Evolutionary conservation across 2,888 invertebrate species (phyloP).

Genomic region (Spisula solida): DNA sequence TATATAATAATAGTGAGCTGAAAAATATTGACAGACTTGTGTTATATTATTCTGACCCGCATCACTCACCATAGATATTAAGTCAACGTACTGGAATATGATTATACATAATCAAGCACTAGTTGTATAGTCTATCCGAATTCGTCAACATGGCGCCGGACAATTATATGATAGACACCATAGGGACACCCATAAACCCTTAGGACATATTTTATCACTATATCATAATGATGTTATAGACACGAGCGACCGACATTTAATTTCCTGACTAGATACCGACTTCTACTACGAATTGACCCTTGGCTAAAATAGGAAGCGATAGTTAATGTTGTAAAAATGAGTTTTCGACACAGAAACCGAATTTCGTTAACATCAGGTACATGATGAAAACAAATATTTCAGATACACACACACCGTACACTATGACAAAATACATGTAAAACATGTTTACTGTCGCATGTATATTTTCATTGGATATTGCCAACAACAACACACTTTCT

Average conservation of each 20-base stretch:
- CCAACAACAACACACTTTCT: too few species aligned
- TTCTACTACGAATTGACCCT: background rate
- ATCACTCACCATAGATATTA: background rate
- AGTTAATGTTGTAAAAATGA: too few species aligned
- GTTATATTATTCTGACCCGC: background rate
- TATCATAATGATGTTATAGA: background rate
- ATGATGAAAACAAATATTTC: too few species aligned
- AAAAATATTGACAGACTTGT: too few species aligned
- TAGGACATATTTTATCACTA: conserved; percentile 13
- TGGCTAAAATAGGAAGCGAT: too few species aligned
- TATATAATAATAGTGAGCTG: too few species aligned
- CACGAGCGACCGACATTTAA: background rate
- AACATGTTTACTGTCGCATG: too few species aligned
- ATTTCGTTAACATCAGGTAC: too few species aligned
- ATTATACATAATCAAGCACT: background rate
- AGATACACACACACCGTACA: too few species aligned
- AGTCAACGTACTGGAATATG: background rate
- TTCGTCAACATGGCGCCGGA: background rate
- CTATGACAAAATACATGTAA: too few species aligned
- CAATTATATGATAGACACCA: background rate
- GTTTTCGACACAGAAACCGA: too few species aligned
- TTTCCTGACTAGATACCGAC: background rate
- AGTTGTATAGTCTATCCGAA: background rate
- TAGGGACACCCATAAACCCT: background rate
- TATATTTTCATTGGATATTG: too few species aligned